Evolutionary conservation across 2,113 vertebrate species (phyloP).

Genomic region (Phalacrocorax carbo): DNA sequence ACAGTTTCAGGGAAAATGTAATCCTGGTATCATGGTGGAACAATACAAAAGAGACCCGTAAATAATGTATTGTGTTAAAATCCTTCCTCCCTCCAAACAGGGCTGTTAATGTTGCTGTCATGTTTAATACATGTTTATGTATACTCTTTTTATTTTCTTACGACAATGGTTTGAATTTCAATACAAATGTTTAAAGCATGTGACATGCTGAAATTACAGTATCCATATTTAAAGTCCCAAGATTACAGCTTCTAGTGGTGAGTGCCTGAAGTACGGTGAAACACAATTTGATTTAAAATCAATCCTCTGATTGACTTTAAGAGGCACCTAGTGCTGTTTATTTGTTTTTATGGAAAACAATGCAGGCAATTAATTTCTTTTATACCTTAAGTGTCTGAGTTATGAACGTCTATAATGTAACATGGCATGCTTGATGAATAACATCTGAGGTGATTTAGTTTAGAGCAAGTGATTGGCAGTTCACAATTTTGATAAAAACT

Average conservation of each 20-base stretch:
- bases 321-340: constrained; percentile 33
- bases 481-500: constrained; percentile 21
- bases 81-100: not conserved
- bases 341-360: constrained; percentile 59
- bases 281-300: constrained; percentile 77
- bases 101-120: constrained; percentile 19
- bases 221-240: constrained; percentile 58
- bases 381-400: constrained; percentile 36
- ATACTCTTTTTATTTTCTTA: constrained; percentile 48
- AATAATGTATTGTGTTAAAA: not conserved
- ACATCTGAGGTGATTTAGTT: constrained; percentile 47
- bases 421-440: constrained; percentile 49
- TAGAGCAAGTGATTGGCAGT: constrained; percentile 32
- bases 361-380: constrained; percentile 55
- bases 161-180: constrained; percentile 55
- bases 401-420: constrained; percentile 41
- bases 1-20: not conserved
- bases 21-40: not conserved
- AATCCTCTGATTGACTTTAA: constrained; percentile 47
- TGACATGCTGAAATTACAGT: constrained; percentile 50
- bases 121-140: constrained; percentile 59
- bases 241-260: constrained; percentile 37
- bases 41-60: not conserved
- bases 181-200: constrained; percentile 59
- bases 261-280: constrained; percentile 62